A percentile compares a stretch with the other conserved stretches of the same genome.
Conservation (phyloP, 2,797 vertebrate genomes). For the Mormyrus hasselquistii region DNA sequence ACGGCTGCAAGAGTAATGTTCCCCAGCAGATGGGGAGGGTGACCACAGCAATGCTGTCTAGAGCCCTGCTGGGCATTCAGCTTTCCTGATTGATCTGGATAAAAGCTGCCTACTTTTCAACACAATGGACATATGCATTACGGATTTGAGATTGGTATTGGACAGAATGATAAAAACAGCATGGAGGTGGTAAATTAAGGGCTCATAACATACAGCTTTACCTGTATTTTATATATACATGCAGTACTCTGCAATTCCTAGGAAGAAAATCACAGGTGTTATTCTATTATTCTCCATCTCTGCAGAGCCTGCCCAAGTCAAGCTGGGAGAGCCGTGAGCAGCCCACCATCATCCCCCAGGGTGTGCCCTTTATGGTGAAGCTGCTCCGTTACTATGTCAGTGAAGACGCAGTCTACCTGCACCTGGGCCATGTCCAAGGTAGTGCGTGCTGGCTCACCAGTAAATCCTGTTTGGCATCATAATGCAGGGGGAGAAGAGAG, state of each 20-base stretch:
- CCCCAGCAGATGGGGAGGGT: neutral
- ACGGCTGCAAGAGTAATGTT: neutral
- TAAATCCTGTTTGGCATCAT: neutral
- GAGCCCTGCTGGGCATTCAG: constrained; percentile 10
- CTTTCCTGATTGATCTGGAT: constrained; percentile 48
- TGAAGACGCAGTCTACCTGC: constrained; percentile 89
- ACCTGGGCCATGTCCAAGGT: constrained; percentile 89
- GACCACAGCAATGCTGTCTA: constrained; percentile 3
- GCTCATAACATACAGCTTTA: neutral
- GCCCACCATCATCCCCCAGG: constrained; percentile 89
- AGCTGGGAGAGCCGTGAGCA: constrained; percentile 74
- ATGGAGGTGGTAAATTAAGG: neutral
- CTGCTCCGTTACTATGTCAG: constrained; percentile 85
- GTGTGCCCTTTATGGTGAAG: constrained; percentile 94
- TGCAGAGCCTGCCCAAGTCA: constrained; percentile 86
- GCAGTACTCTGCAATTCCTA: neutral
- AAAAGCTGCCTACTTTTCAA: constrained; percentile 42
- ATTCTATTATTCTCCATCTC: neutral
- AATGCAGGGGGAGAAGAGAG: neutral
- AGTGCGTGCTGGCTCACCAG: constrained; percentile 33
- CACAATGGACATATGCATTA: constrained; percentile 19
- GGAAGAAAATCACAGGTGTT: neutral
- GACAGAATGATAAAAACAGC: neutral
- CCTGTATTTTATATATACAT: neutral
- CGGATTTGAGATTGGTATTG: constrained; percentile 28